Conservation (phyloP, 2,888 invertebrate genomes). For the Taphrorychus bicolor region DNA sequence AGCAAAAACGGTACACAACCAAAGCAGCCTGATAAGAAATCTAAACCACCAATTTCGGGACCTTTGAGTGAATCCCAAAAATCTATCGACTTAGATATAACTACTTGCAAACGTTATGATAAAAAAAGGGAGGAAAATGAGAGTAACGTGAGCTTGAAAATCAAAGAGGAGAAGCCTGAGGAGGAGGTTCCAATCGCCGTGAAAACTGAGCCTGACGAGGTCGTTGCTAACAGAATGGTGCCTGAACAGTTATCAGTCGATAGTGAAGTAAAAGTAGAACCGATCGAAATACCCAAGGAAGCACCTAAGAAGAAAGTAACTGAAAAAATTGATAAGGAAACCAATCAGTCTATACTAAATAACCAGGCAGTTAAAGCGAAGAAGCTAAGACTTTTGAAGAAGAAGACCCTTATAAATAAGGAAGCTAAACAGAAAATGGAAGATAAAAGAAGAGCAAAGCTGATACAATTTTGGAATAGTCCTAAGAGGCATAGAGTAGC, state of each 20-base stretch:
- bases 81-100: slow-evolving; percentile 37
- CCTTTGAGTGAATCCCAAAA: slow-evolving; percentile 26
- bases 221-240: no score
- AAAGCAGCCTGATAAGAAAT: neutral
- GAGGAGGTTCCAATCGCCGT: slow-evolving; percentile 2
- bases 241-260: no score
- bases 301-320: neutral
- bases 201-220: slow-evolving; percentile 6
- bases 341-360: no score
- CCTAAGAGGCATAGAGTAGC: slow-evolving; percentile 87
- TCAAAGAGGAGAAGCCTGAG: slow-evolving; percentile 24
- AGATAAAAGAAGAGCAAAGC: slow-evolving; percentile 44
- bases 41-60: slow-evolving; percentile 17
- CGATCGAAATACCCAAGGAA: neutral
- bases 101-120: slow-evolving; percentile 31
- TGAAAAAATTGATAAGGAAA: no score
- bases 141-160: no score
- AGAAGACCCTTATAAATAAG: slow-evolving; percentile 31
- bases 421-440: slow-evolving; percentile 16
- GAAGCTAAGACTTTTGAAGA: slow-evolving; percentile 23
- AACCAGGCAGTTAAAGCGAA: neutral
- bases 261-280: neutral
- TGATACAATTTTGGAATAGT: slow-evolving; percentile 74
- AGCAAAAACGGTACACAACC: neutral
- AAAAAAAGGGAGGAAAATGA: slow-evolving; percentile 12